Percentiles rank a stretch among this genome's conserved stretches.
These are phyloP conservation scores for Oscheius onirici DNA, from an alignment of 2,888 invertebrate species.

Conservation along the genomic window DNA sequence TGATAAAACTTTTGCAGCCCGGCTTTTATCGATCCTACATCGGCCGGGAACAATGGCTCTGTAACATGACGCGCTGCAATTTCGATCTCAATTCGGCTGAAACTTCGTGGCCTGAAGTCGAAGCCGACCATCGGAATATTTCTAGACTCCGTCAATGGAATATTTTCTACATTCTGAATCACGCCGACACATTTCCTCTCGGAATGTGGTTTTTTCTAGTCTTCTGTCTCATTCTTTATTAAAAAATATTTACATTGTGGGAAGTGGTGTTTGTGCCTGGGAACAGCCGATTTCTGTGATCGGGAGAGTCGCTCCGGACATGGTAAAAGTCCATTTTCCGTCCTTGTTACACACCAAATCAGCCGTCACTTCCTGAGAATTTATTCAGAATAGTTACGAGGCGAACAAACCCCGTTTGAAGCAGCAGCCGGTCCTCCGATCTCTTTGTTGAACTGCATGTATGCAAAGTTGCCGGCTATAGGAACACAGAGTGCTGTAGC, in stretches of 20 bases:
- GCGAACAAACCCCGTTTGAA: too few relatives aligned
- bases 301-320: too few relatives aligned
- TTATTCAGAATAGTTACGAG: not conserved
- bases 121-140: slow-evolving; percentile 40
- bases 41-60: slow-evolving; percentile 52
- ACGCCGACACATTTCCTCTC: slow-evolving; percentile 21
- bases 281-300: too few relatives aligned
- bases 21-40: slow-evolving; percentile 49
- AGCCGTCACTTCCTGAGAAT: not conserved
- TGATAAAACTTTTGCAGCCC: slow-evolving; percentile 34
- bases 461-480: too few relatives aligned
- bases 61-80: slow-evolving; percentile 41
- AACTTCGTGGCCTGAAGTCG: slow-evolving; percentile 42
- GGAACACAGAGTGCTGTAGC: too few relatives aligned
- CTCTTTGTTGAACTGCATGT: too few relatives aligned
- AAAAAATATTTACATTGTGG: not conserved
- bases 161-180: slow-evolving; percentile 49
- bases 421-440: too few relatives aligned
- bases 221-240: slow-evolving; percentile 25
- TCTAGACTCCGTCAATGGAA: slow-evolving; percentile 54
- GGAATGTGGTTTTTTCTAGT: slow-evolving; percentile 39
- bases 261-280: not conserved
- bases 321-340: not conserved
- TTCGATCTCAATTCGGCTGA: slow-evolving; percentile 49
- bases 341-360: not conserved